Evolutionary conservation across 2,113 vertebrate species (phyloP).

Genomic region (Nyctibius bracteatus): DNA sequence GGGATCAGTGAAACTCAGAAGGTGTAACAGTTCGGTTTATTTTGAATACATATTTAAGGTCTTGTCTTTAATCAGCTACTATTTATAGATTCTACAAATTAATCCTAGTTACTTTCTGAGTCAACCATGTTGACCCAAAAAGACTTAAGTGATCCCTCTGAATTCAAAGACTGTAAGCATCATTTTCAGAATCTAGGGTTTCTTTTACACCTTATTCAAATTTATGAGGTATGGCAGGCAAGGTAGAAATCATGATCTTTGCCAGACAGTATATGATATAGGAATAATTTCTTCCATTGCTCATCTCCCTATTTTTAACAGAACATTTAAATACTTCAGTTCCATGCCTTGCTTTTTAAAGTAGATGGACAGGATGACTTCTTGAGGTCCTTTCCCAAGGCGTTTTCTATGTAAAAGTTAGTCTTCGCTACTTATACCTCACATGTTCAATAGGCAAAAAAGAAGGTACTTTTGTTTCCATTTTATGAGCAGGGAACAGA

Average conservation of each 20-base stretch:
- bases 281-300: not conserved
- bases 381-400: not conserved
- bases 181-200: not conserved
- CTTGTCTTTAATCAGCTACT: not conserved
- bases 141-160: not conserved
- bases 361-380: not conserved
- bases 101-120: not conserved
- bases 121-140: rapidly evolving
- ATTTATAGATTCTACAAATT: not conserved
- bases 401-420: not conserved
- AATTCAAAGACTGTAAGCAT: not conserved
- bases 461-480: not conserved
- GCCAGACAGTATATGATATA: not conserved
- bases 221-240: not conserved
- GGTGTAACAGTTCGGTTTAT: not conserved
- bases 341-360: not conserved
- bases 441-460: not conserved
- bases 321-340: not conserved
- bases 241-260: not conserved
- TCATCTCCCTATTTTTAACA: not conserved
- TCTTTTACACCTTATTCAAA: not conserved
- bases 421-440: not conserved
- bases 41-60: not conserved
- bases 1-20: not conserved
- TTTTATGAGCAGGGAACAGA: not conserved